phyloP scores from a whole-genome alignment of 2,888 invertebrate genomes.

The Argyresthia albistria region DNA sequence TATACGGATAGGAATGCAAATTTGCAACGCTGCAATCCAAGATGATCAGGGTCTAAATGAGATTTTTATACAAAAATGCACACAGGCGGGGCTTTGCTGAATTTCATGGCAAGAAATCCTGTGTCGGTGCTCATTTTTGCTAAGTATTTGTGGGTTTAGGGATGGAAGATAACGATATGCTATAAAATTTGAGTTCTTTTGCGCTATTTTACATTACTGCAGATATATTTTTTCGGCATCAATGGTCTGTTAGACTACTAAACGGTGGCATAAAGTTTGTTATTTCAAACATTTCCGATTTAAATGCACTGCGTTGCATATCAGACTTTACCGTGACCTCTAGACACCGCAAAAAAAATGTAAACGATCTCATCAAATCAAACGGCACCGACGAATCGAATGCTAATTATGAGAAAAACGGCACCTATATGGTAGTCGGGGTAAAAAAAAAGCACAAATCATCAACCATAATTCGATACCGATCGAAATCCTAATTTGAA shows the following conservation, averaged over 20 bases:
- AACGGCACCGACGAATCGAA: constrained; percentile 7
- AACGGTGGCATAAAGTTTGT: no score
- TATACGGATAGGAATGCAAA: constrained; percentile 43
- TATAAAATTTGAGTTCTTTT: no score
- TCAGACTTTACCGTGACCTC: no score
- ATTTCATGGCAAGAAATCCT: not conserved
- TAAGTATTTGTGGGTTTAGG: not conserved
- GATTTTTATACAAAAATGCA: constrained; percentile 59
- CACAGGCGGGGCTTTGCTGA: constrained; percentile 27
- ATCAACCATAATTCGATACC: constrained; percentile 12
- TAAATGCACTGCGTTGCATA: no score
- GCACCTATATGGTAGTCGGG: not conserved
- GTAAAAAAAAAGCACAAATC: not conserved
- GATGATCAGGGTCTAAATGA: constrained; percentile 54
- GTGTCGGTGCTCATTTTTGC: not conserved
- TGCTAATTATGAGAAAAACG: constrained; percentile 26
- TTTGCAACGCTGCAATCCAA: constrained; percentile 37
- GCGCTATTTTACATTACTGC: no score
- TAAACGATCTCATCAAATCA: not conserved
- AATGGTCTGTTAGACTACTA: no score
- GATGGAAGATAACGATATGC: not conserved
- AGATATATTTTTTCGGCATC: no score
- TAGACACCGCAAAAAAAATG: not conserved
- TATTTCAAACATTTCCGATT: no score
- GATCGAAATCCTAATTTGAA: constrained; percentile 29